phyloP scores from a whole-genome alignment of 1,140 invertebrate genomes.

The Caenorhabditis latens region DNA sequence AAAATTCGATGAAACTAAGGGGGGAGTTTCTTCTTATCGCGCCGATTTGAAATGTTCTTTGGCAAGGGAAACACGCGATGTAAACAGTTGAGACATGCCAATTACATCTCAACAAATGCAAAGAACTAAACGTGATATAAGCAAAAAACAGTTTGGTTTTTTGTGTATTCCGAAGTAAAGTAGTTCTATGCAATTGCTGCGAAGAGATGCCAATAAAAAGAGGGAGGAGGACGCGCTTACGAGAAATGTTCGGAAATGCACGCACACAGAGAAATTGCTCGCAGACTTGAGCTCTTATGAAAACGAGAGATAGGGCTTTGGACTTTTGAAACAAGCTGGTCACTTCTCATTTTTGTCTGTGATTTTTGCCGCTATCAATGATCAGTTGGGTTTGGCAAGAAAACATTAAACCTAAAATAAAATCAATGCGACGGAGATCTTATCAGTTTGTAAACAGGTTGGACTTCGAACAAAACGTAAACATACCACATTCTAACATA shows the following conservation, averaged over 20 bases:
- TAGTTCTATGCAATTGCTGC: conserved; percentile 13
- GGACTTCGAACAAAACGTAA: background rate
- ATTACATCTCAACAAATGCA: background rate
- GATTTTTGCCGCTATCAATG: conserved; percentile 17
- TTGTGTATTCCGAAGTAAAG: background rate
- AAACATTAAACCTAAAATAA: conserved; percentile 4
- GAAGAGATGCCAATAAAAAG: conserved; percentile 15
- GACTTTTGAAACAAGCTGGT: conserved; percentile 12
- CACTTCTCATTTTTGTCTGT: background rate
- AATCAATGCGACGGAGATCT: conserved; percentile 2
- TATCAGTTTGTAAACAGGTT: conserved; percentile 22
- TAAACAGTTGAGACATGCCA: too few species aligned
- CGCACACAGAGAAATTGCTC: conserved; percentile 47
- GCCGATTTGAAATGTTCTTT: conserved; percentile 18
- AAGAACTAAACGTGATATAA: background rate
- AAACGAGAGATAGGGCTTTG: background rate
- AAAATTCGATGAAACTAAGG: conserved; percentile 38
- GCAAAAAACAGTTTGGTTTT: conserved; percentile 18
- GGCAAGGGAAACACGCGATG: background rate
- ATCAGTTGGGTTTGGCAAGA: background rate
- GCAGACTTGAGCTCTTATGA: background rate
- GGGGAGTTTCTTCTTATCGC: background rate
- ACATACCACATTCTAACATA: conserved; percentile 50
- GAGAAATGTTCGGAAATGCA: conserved; percentile 42
- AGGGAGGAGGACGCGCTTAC: background rate